Evolutionary conservation across 1,140 invertebrate species (phyloP), one percentile per base, ranked within the genome.

Genomic region (Zaprionus nigranus): DNA sequence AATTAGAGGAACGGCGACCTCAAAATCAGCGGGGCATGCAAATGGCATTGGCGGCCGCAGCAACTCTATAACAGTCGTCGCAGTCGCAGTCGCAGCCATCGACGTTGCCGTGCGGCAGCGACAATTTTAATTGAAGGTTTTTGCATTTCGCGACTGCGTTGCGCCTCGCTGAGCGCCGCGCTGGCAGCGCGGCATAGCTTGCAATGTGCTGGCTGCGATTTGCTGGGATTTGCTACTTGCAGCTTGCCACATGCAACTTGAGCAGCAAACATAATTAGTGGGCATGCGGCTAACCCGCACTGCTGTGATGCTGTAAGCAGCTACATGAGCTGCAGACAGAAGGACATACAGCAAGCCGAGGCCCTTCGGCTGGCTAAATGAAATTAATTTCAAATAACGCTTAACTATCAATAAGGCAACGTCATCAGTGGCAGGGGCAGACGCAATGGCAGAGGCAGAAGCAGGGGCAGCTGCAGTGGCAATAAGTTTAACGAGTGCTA

Each of bases 111-210:
- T 62, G 65, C 53, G 62, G 56, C 73, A 49, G 56, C 58, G 53
- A 22, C 77, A 72, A 68, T 74, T 80, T 78, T 87, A 87, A 87
- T 88, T 87, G 81, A 87, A 88, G 84, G 83, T 87, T 87, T 73
- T 85, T 87, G 65, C 76, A 82, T 87, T 86, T 79, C 60, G 72
- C 72, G 51, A 76, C 75, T 79, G 61, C 62, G 58, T 59, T 79
- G 60, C 79, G 82, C 83, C 76, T 82, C 64, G 83, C 30, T 82
- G 83, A 63, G 70, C 67, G 62, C 73, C 67, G 62, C 73, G 59
- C 17, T 60, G 58, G 24, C 30, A 53, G 58, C 24, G 28, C 64
- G 38, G 62, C 70, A 73, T 73, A 43, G 30, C 30, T 9, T 54
- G 69, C 57, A 67, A 66, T 36, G 51, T 36, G 51, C 22, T 43